phyloP scores from a whole-genome alignment of 2,113 vertebrate genomes.

The Phocoena sinus region DNA sequence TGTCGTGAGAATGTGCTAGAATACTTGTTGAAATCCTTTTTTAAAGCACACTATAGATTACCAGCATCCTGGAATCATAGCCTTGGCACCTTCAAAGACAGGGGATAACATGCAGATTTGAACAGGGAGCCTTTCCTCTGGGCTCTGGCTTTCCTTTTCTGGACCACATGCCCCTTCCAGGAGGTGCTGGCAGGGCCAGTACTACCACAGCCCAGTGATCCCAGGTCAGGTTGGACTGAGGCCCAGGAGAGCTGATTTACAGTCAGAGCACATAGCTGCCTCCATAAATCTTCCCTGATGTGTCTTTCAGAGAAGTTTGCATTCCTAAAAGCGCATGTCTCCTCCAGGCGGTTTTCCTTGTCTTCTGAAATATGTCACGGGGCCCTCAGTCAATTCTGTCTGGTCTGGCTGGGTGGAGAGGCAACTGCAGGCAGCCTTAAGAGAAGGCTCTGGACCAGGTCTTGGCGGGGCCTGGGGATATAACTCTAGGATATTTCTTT shows the following conservation, averaged over 20 bases:
- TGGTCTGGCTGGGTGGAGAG: not conserved
- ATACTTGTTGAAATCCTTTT: not conserved
- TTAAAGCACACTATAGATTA: not conserved
- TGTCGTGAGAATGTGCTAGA: not conserved
- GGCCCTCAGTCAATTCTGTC: not conserved
- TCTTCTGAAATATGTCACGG: not conserved
- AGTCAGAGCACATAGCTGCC: not conserved
- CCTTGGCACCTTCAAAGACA: not conserved
- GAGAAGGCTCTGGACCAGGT: not conserved
- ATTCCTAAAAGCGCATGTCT: conserved; percentile 35
- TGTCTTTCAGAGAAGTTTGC: conserved; percentile 26
- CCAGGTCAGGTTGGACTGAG: not conserved
- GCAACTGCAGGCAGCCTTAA: not conserved
- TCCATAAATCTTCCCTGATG: not conserved
- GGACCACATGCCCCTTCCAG: not conserved
- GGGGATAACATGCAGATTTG: not conserved
- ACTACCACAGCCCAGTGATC: rapidly evolving
- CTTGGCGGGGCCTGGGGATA: not conserved
- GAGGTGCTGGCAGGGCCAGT: not conserved
- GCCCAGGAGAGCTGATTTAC: not conserved
- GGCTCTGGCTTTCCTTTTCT: not conserved
- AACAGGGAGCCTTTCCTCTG: not conserved
- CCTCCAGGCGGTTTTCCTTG: conserved; percentile 49
- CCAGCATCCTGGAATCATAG: not conserved
- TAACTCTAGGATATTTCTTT: not conserved